Base-by-base conservation (phyloP, 2,888 invertebrate species). In the Argyra leucocephala region DNA sequence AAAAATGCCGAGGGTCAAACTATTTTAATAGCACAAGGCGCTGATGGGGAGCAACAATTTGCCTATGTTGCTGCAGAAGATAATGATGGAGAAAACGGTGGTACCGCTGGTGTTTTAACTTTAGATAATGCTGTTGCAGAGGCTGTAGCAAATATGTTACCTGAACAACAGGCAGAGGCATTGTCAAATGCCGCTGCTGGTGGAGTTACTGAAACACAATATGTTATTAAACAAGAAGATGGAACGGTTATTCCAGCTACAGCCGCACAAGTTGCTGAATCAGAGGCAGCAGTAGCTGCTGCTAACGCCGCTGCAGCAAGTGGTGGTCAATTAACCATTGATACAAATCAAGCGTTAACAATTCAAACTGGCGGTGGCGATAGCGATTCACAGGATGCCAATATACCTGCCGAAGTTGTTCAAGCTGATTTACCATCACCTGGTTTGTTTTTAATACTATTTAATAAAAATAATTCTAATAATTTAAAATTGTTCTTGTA, bases 401-500 rank as follows among this genome's bases (percentile, higher is more conserved):
- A 91, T 79, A 89, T 92, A 74, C 90, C 91, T 67, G 92, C 92
- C 68, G 91, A 92, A 80, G 87, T 92, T 66, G 87, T 92, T 65
- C 89, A 91, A 81, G 90, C 91, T 0, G 91, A 91, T 76, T 85
- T 89, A 71, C 91, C 91, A 48, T 89, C 90, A 70, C 91, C 91
- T 72, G 91, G 91, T 90, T 78, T 80, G 74, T 23, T 59, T 59
- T 15, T 24, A 58, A 15, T 10, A 18, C n/a, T 18, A 37, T 37
- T 48, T 18, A n/a, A n/a, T n/a, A n/a, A n/a, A n/a, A n/a, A 18
- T 48, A 24, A 3, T 59, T 59, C 12, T 59, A 57, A 22, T 7
- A 22, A 22, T 12, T 7, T 66, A n/a, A 22, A n/a, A 63, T 15
- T 58, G 23, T 58, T 61, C 65, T 66, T 69, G 0, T 22, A 91